Evolutionary conservation across 2,113 vertebrate genomes (phyloP), one percentile per base, ranked within the genome.

Genomic region (Bujurquina vittata): DNA sequence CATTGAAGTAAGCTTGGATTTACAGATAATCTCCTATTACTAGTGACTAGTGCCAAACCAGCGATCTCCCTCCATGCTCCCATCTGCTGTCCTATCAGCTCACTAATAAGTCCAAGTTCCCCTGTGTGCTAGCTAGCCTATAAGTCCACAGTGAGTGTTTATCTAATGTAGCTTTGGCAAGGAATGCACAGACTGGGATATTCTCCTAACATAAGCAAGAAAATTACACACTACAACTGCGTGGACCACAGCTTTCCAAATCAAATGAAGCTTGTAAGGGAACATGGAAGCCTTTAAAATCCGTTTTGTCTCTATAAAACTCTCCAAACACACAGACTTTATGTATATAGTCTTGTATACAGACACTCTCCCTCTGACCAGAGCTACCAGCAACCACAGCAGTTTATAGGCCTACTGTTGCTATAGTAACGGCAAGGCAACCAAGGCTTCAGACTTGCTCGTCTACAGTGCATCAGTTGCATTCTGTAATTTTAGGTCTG

Each of bases 381-480:
- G 2, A 55, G 62, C 40, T 7, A 20, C 75, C 80, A 82, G 75
- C 62, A 79, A 80, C 78, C 84, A 84, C 85, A 86, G 91, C 81
- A 46, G 92, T 95, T 93, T 95, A 95, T 95, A 93, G 92, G 88
- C 79, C 88, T 84, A 87, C 86, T 77, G 95, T 95, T 94, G 85
- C 93, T 91, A 94, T 95, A 90, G 95, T 90, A 95, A 96, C 95
- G 85, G 82, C 77, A 73, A 79, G 77, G 84, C 88, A 87, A 87
- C 85, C 89, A 84, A 85, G 73, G 91, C 77, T 55, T 46, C 54
- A 56, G 22, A 65, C 80, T 77, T 76, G 58, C 63, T 67, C 43
- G 29, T 80, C 62, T 62, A 55, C 63, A n/a, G 69, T 67, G 77
- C 79, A 73, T 85, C 55, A 52, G 83, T 69, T 43, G n/a, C 67